A percentile compares a stretch with the other conserved stretches of the same genome.
phyloP scores from a whole-genome alignment of 2,888 invertebrate genomes.

The Spodoptera littoralis region DNA sequence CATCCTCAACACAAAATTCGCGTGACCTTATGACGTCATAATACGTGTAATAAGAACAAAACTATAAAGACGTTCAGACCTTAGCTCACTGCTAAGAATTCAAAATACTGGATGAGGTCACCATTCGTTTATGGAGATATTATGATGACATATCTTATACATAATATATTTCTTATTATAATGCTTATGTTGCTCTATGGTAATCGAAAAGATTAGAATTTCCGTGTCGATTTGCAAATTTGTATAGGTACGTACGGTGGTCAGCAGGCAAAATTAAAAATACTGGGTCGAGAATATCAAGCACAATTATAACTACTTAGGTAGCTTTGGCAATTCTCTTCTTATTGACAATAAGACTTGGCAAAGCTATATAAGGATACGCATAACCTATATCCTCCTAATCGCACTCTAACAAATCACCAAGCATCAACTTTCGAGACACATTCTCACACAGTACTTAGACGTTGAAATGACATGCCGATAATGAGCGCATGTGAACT shows the following conservation, averaged over 20 bases:
- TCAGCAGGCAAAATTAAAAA: too few species aligned
- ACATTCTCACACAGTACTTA: conserved; percentile 8
- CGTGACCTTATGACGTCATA: conserved; percentile 10
- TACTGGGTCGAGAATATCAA: too few species aligned
- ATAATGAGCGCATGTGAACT: conserved; percentile 42
- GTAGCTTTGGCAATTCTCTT: too few species aligned
- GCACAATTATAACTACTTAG: too few species aligned
- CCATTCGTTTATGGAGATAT: conserved; percentile 8
- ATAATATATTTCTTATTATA: conserved; percentile 37
- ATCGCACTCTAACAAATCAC: conserved; percentile 2
- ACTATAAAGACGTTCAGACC: conserved; percentile 7
- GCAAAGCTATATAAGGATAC: too few species aligned
- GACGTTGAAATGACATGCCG: conserved; percentile 14
- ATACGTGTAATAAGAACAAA: conserved; percentile 1
- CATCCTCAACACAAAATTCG: not conserved
- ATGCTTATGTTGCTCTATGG: too few species aligned
- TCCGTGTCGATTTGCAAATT: conserved; percentile 4
- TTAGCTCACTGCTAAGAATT: conserved; percentile 6
- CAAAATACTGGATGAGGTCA: conserved; percentile 34
- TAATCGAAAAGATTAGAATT: conserved; percentile 22
- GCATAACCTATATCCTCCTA: too few species aligned
- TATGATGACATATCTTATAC: conserved; percentile 33
- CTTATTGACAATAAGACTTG: too few species aligned
- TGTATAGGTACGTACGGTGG: conserved; percentile 2
- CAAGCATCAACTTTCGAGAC: too few species aligned